These are phyloP conservation scores for Semicossyphus pulcher DNA, from an alignment of 2,113 vertebrate genomes.

Conservation along the genomic window DNA sequence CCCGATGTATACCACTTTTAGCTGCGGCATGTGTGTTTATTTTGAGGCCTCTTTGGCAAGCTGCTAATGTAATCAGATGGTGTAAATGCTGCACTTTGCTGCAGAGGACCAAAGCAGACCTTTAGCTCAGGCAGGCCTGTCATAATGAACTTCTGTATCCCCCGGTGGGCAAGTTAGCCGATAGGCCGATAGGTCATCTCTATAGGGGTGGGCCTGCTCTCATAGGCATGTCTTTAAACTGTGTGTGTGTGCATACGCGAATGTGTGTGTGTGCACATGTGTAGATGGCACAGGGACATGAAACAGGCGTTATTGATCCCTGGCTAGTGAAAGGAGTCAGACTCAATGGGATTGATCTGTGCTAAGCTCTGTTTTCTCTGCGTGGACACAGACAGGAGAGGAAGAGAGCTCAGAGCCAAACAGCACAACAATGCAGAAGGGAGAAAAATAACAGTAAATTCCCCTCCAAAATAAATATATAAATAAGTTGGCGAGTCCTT, in stretches of 20 bases:
- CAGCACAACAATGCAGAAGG: constrained; percentile 28
- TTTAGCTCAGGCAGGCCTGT: constrained; percentile 68
- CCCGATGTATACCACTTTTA: constrained; percentile 7
- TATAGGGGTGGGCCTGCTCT: constrained; percentile 67
- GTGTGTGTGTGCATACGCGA: constrained; percentile 13
- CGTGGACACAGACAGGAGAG: constrained; percentile 66
- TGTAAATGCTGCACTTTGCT: constrained; percentile 56
- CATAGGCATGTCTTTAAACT: constrained; percentile 65
- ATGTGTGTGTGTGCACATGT: constrained; percentile 19
- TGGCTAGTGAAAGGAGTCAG: constrained; percentile 75
- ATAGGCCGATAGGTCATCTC: constrained; percentile 79
- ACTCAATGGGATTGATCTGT: constrained; percentile 80
- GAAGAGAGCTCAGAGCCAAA: constrained; percentile 43
- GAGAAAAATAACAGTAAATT: constrained; percentile 5
- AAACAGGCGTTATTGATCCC: constrained; percentile 78
- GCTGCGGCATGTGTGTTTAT: not conserved
- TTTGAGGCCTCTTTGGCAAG: constrained; percentile 1
- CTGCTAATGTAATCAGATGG: constrained; percentile 60
- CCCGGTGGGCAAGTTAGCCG: constrained; percentile 67
- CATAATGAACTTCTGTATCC: constrained; percentile 79
- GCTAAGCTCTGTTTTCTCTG: constrained; percentile 80
- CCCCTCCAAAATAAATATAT: not conserved
- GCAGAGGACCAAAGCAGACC: constrained; percentile 65
- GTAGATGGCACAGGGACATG: constrained; percentile 68
- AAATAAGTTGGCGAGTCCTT: not conserved